Evolutionary conservation across 1,140 invertebrate genomes (phyloP), one percentile per base, ranked within the genome.

Genomic region (Drosophila insularis): DNA sequence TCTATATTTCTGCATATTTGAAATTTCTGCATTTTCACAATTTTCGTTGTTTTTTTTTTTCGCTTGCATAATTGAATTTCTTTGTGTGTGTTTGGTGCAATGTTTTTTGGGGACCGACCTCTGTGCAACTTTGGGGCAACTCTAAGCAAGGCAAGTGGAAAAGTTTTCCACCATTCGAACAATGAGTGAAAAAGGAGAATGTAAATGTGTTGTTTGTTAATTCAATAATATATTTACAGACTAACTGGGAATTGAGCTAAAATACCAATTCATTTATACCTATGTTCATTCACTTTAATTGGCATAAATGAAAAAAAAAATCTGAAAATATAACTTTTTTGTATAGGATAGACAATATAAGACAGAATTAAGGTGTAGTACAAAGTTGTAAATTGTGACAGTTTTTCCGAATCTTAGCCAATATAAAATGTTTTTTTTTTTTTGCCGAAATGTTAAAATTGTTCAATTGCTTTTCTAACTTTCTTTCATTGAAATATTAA

Each of bases 61-160:
- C 27, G 4, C 27, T 27, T 27, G 81, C 79, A 90, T 90, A 90
- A 90, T 90, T 90, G 87, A 90, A 89, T 89, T 80, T 81, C 37
- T 81, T 63, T 80, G 71, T 71, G 67, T 74, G 71, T 69, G 68
- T 59, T 80, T 65, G 56, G 58, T 11, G 37, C 8, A 35, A 35
- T 40, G 58, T 56, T 56, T 55, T 27, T 27, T 6, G 27, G 55
- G 31, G 27, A 58, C 2, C 17, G 8, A 50, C 43, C 17, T 10
- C 8, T 17, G 7, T 43, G 13, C 40, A 43, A 43, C 40, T 43
- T 43, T 43, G 17, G 14, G 39, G 3, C 13, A 7, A 14, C 3
- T 13, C 4, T 40, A 14, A 14, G 17, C 19, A 21, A 11, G 8
- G 43, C 43, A 50, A 50, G 43, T 50, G 43, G 43, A 50, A 50